phyloP scores from a whole-genome alignment of 2,888 invertebrate species.

The Oscheius onirici region DNA sequence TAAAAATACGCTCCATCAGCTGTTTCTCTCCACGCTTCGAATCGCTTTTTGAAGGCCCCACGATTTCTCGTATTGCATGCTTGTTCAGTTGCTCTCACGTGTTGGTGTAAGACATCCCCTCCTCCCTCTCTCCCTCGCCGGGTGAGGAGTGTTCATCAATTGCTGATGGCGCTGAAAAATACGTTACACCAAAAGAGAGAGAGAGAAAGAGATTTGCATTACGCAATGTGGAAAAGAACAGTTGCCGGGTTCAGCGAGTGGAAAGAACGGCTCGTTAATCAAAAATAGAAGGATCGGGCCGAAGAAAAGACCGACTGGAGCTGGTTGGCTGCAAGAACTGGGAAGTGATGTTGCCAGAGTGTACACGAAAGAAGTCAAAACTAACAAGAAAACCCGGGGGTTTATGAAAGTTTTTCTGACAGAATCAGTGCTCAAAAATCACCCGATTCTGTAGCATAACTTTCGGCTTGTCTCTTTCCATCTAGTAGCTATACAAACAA shows the following conservation, averaged over 20 bases:
- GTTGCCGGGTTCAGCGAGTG: not conserved
- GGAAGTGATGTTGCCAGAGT: too few relatives aligned
- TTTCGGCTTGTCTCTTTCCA: too few relatives aligned
- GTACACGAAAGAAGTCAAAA: too few relatives aligned
- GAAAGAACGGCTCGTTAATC: slow-evolving; percentile 26
- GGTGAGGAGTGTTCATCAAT: slow-evolving; percentile 26
- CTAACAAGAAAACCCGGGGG: too few relatives aligned
- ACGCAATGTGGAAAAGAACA: slow-evolving; percentile 12
- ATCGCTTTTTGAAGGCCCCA: too few relatives aligned
- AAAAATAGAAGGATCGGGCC: slow-evolving; percentile 6
- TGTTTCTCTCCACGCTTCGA: not conserved
- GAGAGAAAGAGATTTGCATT: slow-evolving; percentile 22
- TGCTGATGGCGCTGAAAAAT: slow-evolving; percentile 32
- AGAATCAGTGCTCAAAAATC: too few relatives aligned
- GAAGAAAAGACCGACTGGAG: too few relatives aligned
- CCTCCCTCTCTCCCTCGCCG: not conserved
- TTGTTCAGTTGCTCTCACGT: slow-evolving; percentile 5
- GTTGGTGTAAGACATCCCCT: slow-evolving; percentile 12
- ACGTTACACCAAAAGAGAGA: slow-evolving; percentile 16
- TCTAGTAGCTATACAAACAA: too few relatives aligned
- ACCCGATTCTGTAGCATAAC: too few relatives aligned
- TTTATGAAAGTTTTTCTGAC: too few relatives aligned
- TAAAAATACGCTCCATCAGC: not conserved
- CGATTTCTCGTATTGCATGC: slow-evolving; percentile 10
- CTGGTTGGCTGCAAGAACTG: too few relatives aligned